Conservation (phyloP, 2,888 invertebrate species). For the Seira ritae region DNA sequence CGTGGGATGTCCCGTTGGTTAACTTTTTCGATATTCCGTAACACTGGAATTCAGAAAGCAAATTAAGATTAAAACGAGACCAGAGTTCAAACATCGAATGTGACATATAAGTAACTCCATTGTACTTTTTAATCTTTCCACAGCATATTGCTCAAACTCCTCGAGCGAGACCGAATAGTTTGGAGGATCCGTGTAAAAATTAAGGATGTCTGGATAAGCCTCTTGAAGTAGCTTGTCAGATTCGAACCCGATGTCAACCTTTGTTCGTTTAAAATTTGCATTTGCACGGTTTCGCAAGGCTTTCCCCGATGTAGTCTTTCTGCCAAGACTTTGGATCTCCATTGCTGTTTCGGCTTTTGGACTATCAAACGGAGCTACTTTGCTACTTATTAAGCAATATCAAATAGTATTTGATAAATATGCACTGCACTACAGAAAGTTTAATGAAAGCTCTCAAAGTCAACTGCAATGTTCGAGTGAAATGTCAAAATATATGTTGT, state of each 20-base stretch:
- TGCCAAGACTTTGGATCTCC: neutral
- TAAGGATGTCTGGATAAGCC: conserved; percentile 85
- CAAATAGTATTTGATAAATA: no score
- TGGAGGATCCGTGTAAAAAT: conserved; percentile 88
- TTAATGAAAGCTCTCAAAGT: no score
- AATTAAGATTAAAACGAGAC: conserved; percentile 51
- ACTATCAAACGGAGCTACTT: no score
- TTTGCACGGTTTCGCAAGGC: conserved; percentile 8
- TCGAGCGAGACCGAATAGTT: conserved; percentile 83
- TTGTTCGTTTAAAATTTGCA: conserved; percentile 43
- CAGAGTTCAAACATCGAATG: no score
- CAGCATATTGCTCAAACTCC: conserved; percentile 91
- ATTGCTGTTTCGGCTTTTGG: no score
- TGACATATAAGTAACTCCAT: no score
- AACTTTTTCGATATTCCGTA: conserved; percentile 86
- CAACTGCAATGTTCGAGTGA: no score
- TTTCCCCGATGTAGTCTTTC: no score
- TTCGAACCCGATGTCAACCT: conserved; percentile 74
- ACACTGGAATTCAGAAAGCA: no score
- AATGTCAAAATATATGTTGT: no score
- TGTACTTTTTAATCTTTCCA: conserved; percentile 87
- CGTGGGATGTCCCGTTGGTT: conserved; percentile 75
- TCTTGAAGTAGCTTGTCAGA: conserved; percentile 76
- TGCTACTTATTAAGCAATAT: no score
- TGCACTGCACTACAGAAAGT: no score